phyloP scores from a whole-genome alignment of 2,797 vertebrate genomes.

The Poecilia picta region DNA sequence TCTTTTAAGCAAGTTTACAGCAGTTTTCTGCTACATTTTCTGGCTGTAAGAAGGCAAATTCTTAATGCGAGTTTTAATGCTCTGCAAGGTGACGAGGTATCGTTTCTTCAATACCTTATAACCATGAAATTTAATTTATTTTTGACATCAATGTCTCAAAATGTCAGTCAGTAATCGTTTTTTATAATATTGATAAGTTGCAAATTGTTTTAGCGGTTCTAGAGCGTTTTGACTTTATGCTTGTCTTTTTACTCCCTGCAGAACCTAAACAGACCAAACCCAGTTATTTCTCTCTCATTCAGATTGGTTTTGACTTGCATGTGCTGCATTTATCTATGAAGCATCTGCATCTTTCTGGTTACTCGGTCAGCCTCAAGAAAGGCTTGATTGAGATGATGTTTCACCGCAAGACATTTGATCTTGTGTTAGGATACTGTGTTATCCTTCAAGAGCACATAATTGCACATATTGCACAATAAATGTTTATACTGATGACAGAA shows the following conservation, averaged over 20 bases:
- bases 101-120: neutral
- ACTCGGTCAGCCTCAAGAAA: conserved; percentile 11
- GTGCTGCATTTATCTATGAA: conserved; percentile 17
- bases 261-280: neutral
- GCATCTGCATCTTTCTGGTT: conserved; percentile 34
- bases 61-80: neutral
- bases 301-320: conserved; percentile 16
- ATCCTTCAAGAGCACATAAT: neutral
- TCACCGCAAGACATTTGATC: conserved; percentile 17
- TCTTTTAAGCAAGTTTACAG: neutral
- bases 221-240: neutral
- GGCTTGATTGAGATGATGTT: conserved; percentile 16
- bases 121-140: neutral
- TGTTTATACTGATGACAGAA: neutral
- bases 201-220: conserved; percentile 21
- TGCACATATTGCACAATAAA: neutral
- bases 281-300: neutral
- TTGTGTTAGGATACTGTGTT: conserved; percentile 4
- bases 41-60: neutral
- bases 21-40: neutral
- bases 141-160: conserved; percentile 5
- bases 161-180: neutral
- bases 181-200: conserved; percentile 6
- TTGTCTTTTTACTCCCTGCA: neutral
- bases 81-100: neutral